Conservation (phyloP, 2,888 invertebrate species). For the Oeneis ivallda region DNA sequence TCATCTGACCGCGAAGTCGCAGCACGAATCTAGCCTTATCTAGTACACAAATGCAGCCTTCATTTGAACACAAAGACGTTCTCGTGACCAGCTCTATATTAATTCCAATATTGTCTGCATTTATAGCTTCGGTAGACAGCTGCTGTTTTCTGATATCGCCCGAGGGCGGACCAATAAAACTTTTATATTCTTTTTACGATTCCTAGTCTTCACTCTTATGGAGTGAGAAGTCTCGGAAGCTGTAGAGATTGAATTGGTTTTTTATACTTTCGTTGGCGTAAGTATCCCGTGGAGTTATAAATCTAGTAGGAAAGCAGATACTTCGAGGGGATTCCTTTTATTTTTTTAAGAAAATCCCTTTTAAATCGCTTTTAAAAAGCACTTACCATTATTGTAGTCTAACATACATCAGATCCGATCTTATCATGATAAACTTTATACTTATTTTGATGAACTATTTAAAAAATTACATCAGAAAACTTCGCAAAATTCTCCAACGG, state of each 20-base stretch:
- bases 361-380: too few species aligned
- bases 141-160: conserved; percentile 29
- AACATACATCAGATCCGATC: too few species aligned
- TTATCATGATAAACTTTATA: too few species aligned
- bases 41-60: not conserved
- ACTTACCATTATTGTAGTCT: too few species aligned
- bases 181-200: conserved; percentile 40
- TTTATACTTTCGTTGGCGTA: conserved; percentile 10
- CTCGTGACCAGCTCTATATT: conserved; percentile 8
- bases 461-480: not conserved
- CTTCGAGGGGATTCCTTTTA: not conserved
- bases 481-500: too few species aligned
- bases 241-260: conserved; percentile 32
- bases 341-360: not conserved
- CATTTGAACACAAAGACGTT: conserved; percentile 10
- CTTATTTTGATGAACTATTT: too few species aligned
- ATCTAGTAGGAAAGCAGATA: not conserved
- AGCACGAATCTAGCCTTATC: not conserved
- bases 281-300: not conserved
- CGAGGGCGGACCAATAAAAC: conserved; percentile 32
- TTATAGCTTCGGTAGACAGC: conserved; percentile 32
- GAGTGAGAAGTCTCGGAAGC: conserved; percentile 29
- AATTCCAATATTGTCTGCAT: conserved; percentile 23
- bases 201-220: conserved; percentile 29
- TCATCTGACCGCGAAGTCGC: too few species aligned